Conservation (phyloP, 2,113 vertebrate genomes). For the Corythaeola cristata region DNA sequence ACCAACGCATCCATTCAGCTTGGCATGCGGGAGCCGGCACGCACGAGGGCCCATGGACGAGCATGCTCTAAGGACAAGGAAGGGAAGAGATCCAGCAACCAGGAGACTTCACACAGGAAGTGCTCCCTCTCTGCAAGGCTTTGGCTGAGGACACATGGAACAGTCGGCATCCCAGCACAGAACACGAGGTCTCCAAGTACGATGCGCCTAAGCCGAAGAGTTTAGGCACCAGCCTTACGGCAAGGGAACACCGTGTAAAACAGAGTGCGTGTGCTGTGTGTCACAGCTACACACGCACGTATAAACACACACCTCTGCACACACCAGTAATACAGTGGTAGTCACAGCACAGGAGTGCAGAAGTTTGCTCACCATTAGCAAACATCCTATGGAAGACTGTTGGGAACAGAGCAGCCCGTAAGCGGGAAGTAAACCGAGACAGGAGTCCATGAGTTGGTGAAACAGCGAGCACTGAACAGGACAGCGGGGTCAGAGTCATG, state of each 20-base stretch:
- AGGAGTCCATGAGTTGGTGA: conserved; percentile 79
- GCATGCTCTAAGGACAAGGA: neutral
- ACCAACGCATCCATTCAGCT: neutral
- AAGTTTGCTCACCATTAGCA: conserved; percentile 86
- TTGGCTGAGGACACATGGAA: neutral
- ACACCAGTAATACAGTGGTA: too few species aligned
- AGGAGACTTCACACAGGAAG: conserved; percentile 34
- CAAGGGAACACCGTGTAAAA: conserved; percentile 27
- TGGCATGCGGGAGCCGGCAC: conserved; percentile 49
- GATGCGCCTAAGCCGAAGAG: neutral
- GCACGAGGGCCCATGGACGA: conserved; percentile 20
- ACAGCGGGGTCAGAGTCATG: conserved; percentile 22
- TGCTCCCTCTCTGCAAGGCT: conserved; percentile 63
- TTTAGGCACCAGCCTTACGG: conserved; percentile 45
- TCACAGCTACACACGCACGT: conserved; percentile 11
- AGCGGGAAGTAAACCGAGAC: conserved; percentile 82
- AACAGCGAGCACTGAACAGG: conserved; percentile 75
- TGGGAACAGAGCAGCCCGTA: conserved; percentile 84
- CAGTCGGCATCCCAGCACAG: neutral
- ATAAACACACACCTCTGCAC: neutral
- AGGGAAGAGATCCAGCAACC: neutral
- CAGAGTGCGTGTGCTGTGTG: neutral
- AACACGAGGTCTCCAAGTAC: neutral
- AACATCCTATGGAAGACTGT: conserved; percentile 90
- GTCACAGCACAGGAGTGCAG: conserved; percentile 72